A percentile compares a stretch with the other conserved stretches of the same genome.
Evolutionary conservation across 2,888 invertebrate genomes (phyloP).

Genomic region (Thyatira batis): DNA sequence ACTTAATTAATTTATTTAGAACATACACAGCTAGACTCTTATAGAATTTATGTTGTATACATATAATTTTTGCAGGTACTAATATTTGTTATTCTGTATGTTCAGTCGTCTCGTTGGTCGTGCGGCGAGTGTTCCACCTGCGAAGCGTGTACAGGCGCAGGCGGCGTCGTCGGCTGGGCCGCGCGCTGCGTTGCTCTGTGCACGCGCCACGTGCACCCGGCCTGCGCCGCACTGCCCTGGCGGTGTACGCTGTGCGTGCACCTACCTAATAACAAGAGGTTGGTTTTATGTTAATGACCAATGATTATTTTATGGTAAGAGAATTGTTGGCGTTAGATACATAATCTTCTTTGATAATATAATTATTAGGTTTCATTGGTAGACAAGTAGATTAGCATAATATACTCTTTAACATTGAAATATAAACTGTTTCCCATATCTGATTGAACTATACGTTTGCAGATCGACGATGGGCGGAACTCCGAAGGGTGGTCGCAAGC

Average conservation of each 20-base stretch:
- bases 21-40: no score
- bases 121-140: constrained; percentile 70
- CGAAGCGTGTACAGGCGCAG: constrained; percentile 37
- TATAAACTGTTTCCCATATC: neutral
- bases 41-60: no score
- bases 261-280: constrained; percentile 20
- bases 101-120: constrained; percentile 65
- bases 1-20: no score
- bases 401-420: no score
- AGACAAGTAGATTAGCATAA: no score
- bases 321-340: no score
- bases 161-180: constrained; percentile 40
- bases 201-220: constrained; percentile 43
- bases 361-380: no score
- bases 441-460: constrained; percentile 10
- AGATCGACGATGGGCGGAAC: constrained; percentile 56
- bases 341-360: no score
- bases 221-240: constrained; percentile 52
- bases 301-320: no score
- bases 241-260: constrained; percentile 51
- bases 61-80: no score
- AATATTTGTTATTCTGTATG: constrained; percentile 4
- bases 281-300: no score
- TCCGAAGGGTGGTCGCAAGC: constrained; percentile 57
- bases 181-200: constrained; percentile 58